phyloP scores from a whole-genome alignment of 2,797 vertebrate genomes.

The Sylvilagus floridanus region DNA sequence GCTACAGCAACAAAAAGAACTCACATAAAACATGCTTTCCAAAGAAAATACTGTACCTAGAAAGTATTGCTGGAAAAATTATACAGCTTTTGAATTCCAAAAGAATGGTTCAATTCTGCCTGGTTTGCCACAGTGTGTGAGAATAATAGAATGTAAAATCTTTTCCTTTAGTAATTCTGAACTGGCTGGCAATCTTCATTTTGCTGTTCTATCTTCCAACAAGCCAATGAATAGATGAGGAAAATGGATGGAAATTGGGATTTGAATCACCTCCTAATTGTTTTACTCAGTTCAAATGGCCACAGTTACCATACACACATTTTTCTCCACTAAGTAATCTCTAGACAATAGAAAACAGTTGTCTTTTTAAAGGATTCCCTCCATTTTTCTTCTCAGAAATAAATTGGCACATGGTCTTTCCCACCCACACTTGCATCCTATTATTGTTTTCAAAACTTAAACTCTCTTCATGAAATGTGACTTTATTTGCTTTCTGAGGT shows the following conservation, averaged over 20 bases:
- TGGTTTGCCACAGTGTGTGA: not conserved
- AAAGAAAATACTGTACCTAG: conserved; percentile 35
- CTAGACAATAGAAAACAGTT: conserved; percentile 75
- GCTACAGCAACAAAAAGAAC: not conserved
- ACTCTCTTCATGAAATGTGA: conserved; percentile 61
- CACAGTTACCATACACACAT: conserved; percentile 62
- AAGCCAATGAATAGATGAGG: conserved; percentile 74
- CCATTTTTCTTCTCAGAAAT: conserved; percentile 63
- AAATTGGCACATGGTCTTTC: conserved; percentile 61
- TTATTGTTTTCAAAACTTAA: conserved; percentile 50
- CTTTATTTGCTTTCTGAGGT: conserved; percentile 74
- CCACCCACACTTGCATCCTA: conserved; percentile 45
- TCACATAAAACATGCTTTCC: conserved; percentile 18
- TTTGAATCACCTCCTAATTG: conserved; percentile 74
- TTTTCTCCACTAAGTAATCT: conserved; percentile 77
- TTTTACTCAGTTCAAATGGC: conserved; percentile 71
- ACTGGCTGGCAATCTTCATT: conserved; percentile 72
- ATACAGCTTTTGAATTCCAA: conserved; percentile 18
- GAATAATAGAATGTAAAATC: conserved; percentile 50
- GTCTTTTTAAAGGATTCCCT: conserved; percentile 56
- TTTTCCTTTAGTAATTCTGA: conserved; percentile 64
- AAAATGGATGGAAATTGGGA: conserved; percentile 65
- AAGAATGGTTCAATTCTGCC: conserved; percentile 56
- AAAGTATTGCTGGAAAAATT: conserved; percentile 52
- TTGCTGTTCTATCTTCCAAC: conserved; percentile 69